phyloP scores from a whole-genome alignment of 2,113 vertebrate species.

The Furnarius figulus region DNA sequence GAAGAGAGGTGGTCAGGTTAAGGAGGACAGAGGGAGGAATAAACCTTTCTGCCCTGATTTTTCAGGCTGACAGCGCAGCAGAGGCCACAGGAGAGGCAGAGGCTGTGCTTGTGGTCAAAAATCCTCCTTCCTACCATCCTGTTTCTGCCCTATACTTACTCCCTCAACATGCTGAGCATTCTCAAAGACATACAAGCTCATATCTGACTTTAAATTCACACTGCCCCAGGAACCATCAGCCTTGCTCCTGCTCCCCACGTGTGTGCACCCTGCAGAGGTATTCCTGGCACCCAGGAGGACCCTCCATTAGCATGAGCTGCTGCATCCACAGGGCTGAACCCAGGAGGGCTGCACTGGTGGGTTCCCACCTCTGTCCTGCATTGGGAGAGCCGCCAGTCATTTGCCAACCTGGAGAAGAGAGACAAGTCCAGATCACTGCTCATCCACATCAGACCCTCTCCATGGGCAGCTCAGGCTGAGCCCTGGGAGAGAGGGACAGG shows the following conservation, averaged over 20 bases:
- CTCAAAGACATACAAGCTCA: not conserved
- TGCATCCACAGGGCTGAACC: fast-evolving
- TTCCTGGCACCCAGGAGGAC: not conserved
- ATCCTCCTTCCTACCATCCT: not conserved
- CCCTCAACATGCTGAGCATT: not conserved
- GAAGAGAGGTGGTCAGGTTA: not conserved
- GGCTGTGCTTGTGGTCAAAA: not conserved
- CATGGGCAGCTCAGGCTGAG: not conserved
- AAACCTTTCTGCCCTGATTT: not conserved
- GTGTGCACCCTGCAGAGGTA: fast-evolving
- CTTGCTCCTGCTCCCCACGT: not conserved
- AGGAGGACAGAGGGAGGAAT: not conserved
- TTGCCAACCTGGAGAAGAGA: not conserved
- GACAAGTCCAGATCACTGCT: not conserved
- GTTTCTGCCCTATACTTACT: not conserved
- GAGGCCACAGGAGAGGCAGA: not conserved
- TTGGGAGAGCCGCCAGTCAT: not conserved
- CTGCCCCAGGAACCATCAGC: not conserved
- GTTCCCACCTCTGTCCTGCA: not conserved
- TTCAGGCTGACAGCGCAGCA: not conserved
- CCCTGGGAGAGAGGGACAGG: not conserved
- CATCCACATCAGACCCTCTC: not conserved
- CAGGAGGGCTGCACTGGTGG: not conserved
- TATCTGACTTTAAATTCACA: fast-evolving
- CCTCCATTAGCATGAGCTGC: fast-evolving